Evolutionary conservation across 37 sponge, comb jelly and placozoan genomes (phyloP).

Genomic region (Geodia barretti): DNA sequence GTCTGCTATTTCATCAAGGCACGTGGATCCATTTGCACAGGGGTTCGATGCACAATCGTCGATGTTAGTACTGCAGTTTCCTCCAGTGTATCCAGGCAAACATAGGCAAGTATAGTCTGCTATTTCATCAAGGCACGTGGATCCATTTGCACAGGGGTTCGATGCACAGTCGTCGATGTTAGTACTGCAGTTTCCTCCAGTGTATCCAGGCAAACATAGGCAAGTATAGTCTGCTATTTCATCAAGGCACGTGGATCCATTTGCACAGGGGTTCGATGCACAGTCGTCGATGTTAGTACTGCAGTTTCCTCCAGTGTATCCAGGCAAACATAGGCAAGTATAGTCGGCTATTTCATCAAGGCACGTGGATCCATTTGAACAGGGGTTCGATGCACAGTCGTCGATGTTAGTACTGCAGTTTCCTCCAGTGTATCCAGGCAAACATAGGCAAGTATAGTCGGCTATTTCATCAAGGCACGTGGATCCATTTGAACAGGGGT

Average conservation of each 20-base stretch:
- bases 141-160: slow-evolving; percentile 34
- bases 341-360: slow-evolving; percentile 34
- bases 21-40: slow-evolving; percentile 29
- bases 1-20: background rate
- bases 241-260: slow-evolving; percentile 30
- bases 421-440: slow-evolving; percentile 38
- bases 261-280: slow-evolving; percentile 14
- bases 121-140: slow-evolving; percentile 22
- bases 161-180: slow-evolving; percentile 49
- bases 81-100: slow-evolving; percentile 37
- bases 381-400: slow-evolving; percentile 51
- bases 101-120: slow-evolving; percentile 29
- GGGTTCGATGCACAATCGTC: too few relatives aligned
- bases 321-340: slow-evolving; percentile 29
- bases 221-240: slow-evolving; percentile 7
- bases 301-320: slow-evolving; percentile 18
- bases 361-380: slow-evolving; percentile 61
- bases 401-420: slow-evolving; percentile 42
- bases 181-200: slow-evolving; percentile 18
- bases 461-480: slow-evolving; percentile 38
- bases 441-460: slow-evolving; percentile 30
- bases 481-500: slow-evolving; percentile 47
- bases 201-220: slow-evolving; percentile 34
- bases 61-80: too few relatives aligned
- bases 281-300: slow-evolving; percentile 28